Evolutionary conservation across 2,888 invertebrate species (phyloP), one percentile per base, ranked within the genome.

Genomic region (Platypus cylindrus): DNA sequence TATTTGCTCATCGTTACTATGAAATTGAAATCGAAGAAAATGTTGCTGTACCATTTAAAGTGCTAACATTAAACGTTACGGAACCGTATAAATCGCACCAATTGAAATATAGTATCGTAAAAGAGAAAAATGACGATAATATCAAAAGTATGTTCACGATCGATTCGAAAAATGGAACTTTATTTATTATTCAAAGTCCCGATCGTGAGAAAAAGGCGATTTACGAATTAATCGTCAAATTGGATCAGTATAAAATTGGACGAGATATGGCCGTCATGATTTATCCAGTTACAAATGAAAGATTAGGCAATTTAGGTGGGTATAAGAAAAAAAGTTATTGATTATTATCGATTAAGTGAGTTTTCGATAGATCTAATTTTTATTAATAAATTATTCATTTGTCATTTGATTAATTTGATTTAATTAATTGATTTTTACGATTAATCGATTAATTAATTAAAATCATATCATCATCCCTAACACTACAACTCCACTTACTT

Each of bases 11-110:
- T 48, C 47, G 61, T 26, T 82, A 86, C 53, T 87, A 84, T 51
- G 85, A 85, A 57, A 69, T 87, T 11, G 78, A 84, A 58, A 72
- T 90, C 2, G 75, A 77, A 47, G 89, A 89, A 60, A 87, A 89
- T 53, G 76, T 78, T 15, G 70, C 71, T 9, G 73, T 80, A 1
- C 89, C 89, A 0, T 59, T 80, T 3, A 73, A 77, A 53, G 58
- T 90, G 3, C 65, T 87, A 7, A 79, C 79, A 32, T 58, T 90
- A 2, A 87, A 86, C 52, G 70, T 85, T 0, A 78, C 79, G 0
- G 75, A 78, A 9, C 67, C 71, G 24, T 73, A 77, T 37, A 70
- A 68, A 41, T 66, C 68, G 15, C 75, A 76, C 15, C 69, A 71
- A 51, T 69, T 77, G 52, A 70, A 73, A 35, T 82, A 75, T 63